Conservation (phyloP, 2,113 vertebrate genomes). For the Nycticorax nycticorax region DNA sequence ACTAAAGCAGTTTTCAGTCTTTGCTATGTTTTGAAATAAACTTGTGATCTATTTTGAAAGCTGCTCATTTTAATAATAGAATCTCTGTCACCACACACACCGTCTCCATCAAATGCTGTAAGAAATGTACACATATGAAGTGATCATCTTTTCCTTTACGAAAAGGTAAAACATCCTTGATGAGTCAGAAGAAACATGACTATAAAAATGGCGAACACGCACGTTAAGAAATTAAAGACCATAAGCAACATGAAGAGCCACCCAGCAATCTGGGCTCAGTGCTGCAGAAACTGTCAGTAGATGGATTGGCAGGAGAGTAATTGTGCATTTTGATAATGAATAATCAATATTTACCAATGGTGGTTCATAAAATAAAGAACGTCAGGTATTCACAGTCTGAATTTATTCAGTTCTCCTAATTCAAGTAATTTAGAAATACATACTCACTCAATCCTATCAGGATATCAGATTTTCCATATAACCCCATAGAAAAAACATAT, state of each 20-base stretch:
- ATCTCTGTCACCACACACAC: conserved; percentile 41
- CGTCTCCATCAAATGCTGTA: not conserved
- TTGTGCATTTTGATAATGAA: not conserved
- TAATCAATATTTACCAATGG: not conserved
- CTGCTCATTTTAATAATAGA: not conserved
- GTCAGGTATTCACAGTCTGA: not conserved
- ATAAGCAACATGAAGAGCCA: not conserved
- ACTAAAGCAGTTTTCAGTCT: not conserved
- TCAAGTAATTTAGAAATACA: not conserved
- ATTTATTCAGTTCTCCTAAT: not conserved
- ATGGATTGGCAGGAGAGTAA: not conserved
- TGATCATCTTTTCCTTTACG: not conserved
- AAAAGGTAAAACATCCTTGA: not conserved
- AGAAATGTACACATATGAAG: not conserved
- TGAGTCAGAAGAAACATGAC: not conserved
- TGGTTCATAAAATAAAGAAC: not conserved
- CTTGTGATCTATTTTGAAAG: conserved; percentile 3
- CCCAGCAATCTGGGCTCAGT: not conserved
- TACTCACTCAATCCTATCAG: not conserved
- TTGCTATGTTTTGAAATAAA: conserved; percentile 23
- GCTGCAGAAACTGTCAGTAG: not conserved
- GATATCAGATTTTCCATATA: not conserved
- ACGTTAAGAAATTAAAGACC: not conserved
- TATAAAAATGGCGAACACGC: not conserved
- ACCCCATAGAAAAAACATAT: not conserved